Evolutionary conservation across 1,140 invertebrate genomes (phyloP).

Genomic region (Apis cerana): DNA sequence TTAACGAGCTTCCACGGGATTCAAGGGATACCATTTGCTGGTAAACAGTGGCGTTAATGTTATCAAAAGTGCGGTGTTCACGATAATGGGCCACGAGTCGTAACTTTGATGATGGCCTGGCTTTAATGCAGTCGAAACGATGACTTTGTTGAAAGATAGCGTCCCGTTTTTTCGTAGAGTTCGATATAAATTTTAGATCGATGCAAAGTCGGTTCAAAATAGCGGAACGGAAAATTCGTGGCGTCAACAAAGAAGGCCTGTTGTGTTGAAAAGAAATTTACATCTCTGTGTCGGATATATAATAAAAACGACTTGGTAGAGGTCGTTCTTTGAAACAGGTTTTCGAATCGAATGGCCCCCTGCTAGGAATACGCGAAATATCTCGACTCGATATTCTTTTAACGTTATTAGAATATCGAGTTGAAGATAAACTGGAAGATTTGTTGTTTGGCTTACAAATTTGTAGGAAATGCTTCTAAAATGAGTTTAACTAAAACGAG

Average conservation of each 20-base stretch:
- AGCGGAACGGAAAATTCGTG: not conserved
- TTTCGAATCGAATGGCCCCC: slow-evolving; percentile 10
- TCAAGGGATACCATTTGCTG: slow-evolving; percentile 19
- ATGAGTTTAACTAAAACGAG: too few species aligned
- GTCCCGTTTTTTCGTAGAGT: not conserved
- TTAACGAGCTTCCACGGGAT: slow-evolving; percentile 28
- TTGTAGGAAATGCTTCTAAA: too few species aligned
- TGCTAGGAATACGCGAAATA: not conserved
- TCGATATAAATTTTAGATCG: not conserved
- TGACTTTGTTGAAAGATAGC: slow-evolving; percentile 4
- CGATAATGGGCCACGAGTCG: not conserved
- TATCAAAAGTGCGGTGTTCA: slow-evolving; percentile 29
- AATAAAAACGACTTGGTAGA: not conserved
- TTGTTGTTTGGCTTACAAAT: too few species aligned
- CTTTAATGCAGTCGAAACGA: slow-evolving; percentile 10
- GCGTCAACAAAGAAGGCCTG: not conserved
- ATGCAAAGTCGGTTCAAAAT: too few species aligned
- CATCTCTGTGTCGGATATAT: not conserved
- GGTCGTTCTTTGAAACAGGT: slow-evolving; percentile 22
- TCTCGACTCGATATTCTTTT: not conserved
- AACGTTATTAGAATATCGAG: too few species aligned
- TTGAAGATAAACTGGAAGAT: too few species aligned
- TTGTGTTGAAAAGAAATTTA: not conserved
- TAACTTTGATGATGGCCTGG: slow-evolving; percentile 14
- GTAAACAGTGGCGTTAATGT: slow-evolving; percentile 40